phyloP scores from a whole-genome alignment of 2,113 vertebrate genomes.

The Empidonax traillii region DNA sequence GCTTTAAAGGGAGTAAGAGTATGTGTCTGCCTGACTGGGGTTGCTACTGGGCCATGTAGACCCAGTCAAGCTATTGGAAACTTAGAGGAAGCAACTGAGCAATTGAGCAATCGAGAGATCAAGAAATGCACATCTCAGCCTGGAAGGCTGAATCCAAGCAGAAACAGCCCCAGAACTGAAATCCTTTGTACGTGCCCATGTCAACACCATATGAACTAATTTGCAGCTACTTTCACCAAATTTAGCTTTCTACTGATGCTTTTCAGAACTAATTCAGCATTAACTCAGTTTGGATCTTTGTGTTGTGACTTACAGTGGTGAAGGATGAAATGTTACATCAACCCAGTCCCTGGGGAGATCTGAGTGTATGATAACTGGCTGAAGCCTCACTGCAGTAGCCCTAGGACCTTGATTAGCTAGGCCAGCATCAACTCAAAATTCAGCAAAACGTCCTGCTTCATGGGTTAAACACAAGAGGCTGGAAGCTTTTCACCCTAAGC shows the following conservation, averaged over 20 bases:
- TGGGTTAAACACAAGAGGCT: not conserved
- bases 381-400: not conserved
- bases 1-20: not conserved
- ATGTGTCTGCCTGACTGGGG: not conserved
- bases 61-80: not conserved
- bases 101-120: not conserved
- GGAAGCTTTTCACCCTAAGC: not conserved
- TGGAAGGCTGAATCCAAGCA: not conserved
- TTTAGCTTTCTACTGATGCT: not conserved
- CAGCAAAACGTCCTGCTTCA: not conserved
- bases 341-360: not conserved
- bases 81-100: not conserved
- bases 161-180: not conserved
- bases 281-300: not conserved
- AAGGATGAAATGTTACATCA: not conserved
- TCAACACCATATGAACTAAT: not conserved
- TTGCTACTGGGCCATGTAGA: not conserved
- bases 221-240: not conserved
- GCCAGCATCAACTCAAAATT: not conserved
- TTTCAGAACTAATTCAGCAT: not conserved
- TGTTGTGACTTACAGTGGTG: not conserved
- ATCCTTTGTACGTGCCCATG: not conserved
- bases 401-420: not conserved
- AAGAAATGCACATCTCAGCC: fast-evolving
- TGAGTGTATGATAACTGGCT: not conserved